Conservation (phyloP, 2,797 vertebrate genomes). For the Scarus forsteni region DNA sequence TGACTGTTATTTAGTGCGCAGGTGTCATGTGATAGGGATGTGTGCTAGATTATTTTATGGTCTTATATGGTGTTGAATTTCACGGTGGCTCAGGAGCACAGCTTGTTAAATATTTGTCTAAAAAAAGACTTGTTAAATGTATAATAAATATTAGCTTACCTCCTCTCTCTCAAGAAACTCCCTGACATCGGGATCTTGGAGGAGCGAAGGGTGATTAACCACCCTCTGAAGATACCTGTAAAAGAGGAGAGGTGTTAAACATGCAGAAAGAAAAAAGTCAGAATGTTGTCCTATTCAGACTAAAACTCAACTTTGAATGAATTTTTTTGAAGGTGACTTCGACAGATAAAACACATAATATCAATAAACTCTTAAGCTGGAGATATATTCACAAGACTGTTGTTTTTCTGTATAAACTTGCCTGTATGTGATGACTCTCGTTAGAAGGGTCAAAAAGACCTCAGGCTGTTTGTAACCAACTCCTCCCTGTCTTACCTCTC, state of each 20-base stretch:
- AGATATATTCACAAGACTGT: too few relatives aligned
- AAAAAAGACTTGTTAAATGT: not conserved
- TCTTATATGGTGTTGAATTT: not conserved
- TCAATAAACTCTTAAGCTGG: too few relatives aligned
- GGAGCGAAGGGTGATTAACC: constrained; percentile 92
- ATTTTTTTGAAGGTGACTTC: too few relatives aligned
- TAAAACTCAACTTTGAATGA: too few relatives aligned
- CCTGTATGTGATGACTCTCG: too few relatives aligned
- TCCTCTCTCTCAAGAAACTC: constrained; percentile 99
- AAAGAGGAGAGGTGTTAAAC: not conserved
- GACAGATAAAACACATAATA: too few relatives aligned
- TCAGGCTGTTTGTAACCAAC: too few relatives aligned
- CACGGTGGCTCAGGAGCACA: not conserved
- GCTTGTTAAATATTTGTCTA: not conserved
- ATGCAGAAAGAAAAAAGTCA: too few relatives aligned
- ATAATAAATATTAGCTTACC: constrained; percentile 74
- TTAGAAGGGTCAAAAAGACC: too few relatives aligned
- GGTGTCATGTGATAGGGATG: not conserved
- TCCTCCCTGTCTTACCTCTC: constrained; percentile 75
- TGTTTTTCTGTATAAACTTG: too few relatives aligned
- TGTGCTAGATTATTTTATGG: not conserved
- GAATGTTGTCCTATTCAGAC: too few relatives aligned
- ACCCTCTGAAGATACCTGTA: constrained; percentile 93
- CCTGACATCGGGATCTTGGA: constrained; percentile 96
- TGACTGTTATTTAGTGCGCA: not conserved